A percentile compares a stretch with the other conserved stretches of the same genome.
phyloP scores from a whole-genome alignment of 92 coral and sea anemone species.

The Porites divaricata region DNA sequence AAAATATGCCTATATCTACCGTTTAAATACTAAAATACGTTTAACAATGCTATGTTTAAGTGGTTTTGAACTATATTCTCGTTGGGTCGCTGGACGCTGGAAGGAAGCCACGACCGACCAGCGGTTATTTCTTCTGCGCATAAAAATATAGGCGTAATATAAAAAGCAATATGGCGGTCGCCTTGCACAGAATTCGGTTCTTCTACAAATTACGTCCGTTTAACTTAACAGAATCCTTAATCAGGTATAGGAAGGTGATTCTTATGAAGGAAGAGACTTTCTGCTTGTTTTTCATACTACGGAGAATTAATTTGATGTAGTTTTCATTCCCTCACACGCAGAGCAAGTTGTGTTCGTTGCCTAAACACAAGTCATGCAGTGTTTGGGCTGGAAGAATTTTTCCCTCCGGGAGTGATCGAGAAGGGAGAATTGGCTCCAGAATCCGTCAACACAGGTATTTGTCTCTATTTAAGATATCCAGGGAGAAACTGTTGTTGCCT shows the following conservation, averaged over 20 bases:
- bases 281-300: not conserved
- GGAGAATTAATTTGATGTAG: too few relatives aligned
- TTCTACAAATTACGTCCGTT: slow-evolving; percentile 9
- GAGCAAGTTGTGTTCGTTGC: slow-evolving; percentile 38
- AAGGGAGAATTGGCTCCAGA: slow-evolving; percentile 90
- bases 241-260: slow-evolving; percentile 5
- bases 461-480: not conserved
- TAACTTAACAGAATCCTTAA: not conserved
- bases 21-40: too few relatives aligned
- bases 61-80: too few relatives aligned
- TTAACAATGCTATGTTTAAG: too few relatives aligned
- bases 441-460: slow-evolving; percentile 84
- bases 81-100: too few relatives aligned
- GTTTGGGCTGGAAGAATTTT: slow-evolving; percentile 90
- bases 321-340: not conserved
- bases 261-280: too few relatives aligned
- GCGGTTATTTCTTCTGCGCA: slow-evolving; percentile 28
- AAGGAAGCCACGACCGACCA: not conserved
- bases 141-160: slow-evolving; percentile 4
- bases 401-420: slow-evolving; percentile 89
- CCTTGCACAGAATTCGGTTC: slow-evolving; percentile 12
- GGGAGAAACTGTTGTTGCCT: rapidly evolving
- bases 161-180: slow-evolving; percentile 44
- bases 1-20: too few relatives aligned
- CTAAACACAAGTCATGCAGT: slow-evolving; percentile 52